Conservation (phyloP, 1,140 invertebrate species). For the Condylostylus longicornis region DNA sequence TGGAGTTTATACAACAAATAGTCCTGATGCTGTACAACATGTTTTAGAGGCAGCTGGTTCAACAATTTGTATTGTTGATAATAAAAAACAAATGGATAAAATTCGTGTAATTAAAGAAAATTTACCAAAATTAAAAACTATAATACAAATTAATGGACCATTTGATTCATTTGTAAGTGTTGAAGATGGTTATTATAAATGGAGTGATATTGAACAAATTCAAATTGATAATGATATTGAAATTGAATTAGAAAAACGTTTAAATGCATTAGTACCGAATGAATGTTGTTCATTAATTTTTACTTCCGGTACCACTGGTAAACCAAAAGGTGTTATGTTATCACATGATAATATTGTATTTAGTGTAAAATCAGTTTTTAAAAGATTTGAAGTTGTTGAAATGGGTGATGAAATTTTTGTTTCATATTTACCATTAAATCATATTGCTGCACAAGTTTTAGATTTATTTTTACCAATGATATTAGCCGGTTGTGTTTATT, state of each 20-base stretch:
- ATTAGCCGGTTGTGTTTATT: conserved; percentile 51
- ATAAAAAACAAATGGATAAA: conserved; percentile 75
- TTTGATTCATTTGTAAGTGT: conserved; percentile 25
- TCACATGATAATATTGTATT: conserved; percentile 51
- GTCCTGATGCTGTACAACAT: conserved; percentile 68
- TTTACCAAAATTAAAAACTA: conserved; percentile 64
- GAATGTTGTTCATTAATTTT: conserved; percentile 83
- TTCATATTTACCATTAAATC: conserved; percentile 77
- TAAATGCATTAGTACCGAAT: conserved; percentile 58
- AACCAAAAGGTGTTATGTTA: conserved; percentile 87
- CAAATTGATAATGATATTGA: conserved; percentile 38
- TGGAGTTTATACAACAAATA: conserved; percentile 88
- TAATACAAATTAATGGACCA: conserved; percentile 70
- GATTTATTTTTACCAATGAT: conserved; percentile 51
- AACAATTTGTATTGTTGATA: conserved; percentile 80
- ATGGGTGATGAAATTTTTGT: conserved; percentile 46
- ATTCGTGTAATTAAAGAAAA: conserved; percentile 54
- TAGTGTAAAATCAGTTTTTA: conserved; percentile 25
- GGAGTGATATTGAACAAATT: conserved; percentile 44
- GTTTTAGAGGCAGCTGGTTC: conserved; percentile 56
- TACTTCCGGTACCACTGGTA: conserved; percentile 83
- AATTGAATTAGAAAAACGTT: conserved; percentile 22
- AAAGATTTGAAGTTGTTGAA: conserved; percentile 33
- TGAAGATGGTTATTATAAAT: conserved; percentile 30
- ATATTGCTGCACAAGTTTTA: conserved; percentile 74